Evolutionary conservation across 37 sponge, comb jelly and placozoan genomes (phyloP), one percentile per base, ranked within the genome.

Genomic region (Hormiphora californensis): DNA sequence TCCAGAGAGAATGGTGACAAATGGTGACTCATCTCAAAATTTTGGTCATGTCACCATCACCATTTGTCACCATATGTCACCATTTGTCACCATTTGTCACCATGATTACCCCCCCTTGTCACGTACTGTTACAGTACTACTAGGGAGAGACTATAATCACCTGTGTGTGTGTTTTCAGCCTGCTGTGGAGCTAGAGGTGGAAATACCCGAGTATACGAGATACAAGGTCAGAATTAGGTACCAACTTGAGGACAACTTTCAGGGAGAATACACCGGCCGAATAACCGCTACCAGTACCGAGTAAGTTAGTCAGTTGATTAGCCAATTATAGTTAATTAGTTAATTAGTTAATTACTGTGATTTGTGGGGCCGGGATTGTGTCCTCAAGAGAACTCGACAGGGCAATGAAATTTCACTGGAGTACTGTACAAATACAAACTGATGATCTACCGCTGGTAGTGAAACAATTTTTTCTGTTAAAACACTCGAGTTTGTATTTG

Each of bases 161-260:
- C 53, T 49, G 9, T 49, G 15, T 49, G 9, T 9, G 15, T 49
- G 1, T 39, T 17, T 17, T 32, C 67, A 65, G 67, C 67, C 67
- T 17, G 4, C 11, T 36, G 67, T 65, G 15, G 67, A 65, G 38
- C 32, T 65, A 28, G 67, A 65, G 67, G 35, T 65, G 7, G 37
- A 25, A 38, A 65, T 65, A 65, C 67, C 67, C 11, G 67, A 35
- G 7, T 65, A 65, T 39, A 65, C 37, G 7, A 65, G 37, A 31
- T 65, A 65, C 67, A 65, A 65, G 37, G 67, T 65, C 7, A 65
- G 35, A 38, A 65, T 65, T 3, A 17, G 38, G 19, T 65, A 65
- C 67, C 67, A 65, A 38, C 67, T 65, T 17, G 67, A 65, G 37
- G 67, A 65, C 37, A 65, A 17, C 37, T 65, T 65, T 39, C 67